Evolutionary conservation across 2,113 vertebrate genomes (phyloP), one percentile per base, ranked within the genome.

Genomic region (Electrona antarctica): DNA sequence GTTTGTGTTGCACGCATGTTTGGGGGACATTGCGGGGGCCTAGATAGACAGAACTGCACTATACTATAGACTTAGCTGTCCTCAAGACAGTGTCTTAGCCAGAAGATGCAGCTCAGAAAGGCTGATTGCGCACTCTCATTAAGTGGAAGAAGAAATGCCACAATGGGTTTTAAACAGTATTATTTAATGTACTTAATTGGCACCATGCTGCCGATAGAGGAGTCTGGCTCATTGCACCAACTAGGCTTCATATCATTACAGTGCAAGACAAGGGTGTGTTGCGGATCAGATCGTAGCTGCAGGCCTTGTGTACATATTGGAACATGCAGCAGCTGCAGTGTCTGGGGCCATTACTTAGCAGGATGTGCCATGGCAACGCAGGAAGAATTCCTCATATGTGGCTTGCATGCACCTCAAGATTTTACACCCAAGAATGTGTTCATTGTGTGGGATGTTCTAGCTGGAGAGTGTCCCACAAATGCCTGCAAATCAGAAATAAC

Each of bases 161-260:
- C 64, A 12, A 54, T 45, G 0, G 62, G 72, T 51, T 68, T 73
- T 65, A 69, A 85, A 66, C 72, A 48, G 68, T 67, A 65, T 82
- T 89, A 61, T 71, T 78, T 15, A 67, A 8, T 28, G 12, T 15
- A 10, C 56, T 81, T 85, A 83, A 89, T 79, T 87, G 82, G 79
- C 85, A 59, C 54, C 80, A 74, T 60, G 74, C 76, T 60, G 74
- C 76, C 83, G 83, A 82, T 61, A 50, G 75, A 84, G 72, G 73
- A 59, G 48, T 64, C 50, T 57, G 67, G 74, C 71, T 83, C 69
- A 75, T 70, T 82, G 64, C 80, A 7, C 56, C 70, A 60, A 60
- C 33, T 46, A 67, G 64, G 54, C 56, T 64, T 75, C 45, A n/a
- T n/a, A n/a, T n/a, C n/a, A 54, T 75, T 56, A 41, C 48, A 55